Base-by-base conservation (phyloP, 2,797 vertebrate species). In the Leucoraja ocellata region DNA sequence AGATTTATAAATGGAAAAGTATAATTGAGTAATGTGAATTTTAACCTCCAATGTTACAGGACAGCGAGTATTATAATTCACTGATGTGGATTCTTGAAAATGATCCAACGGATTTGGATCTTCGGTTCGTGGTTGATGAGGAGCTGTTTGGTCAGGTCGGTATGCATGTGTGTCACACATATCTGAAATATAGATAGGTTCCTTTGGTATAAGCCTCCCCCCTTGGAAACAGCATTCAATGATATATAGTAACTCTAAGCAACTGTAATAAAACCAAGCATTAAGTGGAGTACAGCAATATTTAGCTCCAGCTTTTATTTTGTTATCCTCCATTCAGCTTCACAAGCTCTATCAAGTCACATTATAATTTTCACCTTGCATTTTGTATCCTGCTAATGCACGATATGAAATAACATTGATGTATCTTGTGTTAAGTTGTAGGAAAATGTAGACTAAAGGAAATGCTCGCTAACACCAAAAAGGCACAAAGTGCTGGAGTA, bases 51-150 rank as follows among this genome's bases (percentile, higher is more conserved):
- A 58, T 92, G 23, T 74, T 94, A 93, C 94, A 99, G 99, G 99
- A 99, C 94, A 97, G 97, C 93, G 99, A 99, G 94, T 99, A 99
- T 95, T 99, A 98, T 93, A 99, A 98, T 96, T 99, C 99, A 73
- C 95, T 99, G 92, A 97, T 96, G 94, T 99, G 99, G 99, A 99
- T 99, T 96, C 96, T 99, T 95, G 98, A 99, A 96, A 99, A 99
- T 36, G 98, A 99, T 94, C 99, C 99, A 1, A 94, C 97, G 63
- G 99, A 99, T 93, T 94, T 99, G 95, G 99, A 99, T 95, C 96
- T 99, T 94, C 97, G 97, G 94, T 99, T 99, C 95, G 96, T 98
- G 93, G 97, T 99, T 32, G 99, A 99, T 76, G 98, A 99, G 94
- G 98, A 99, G 91, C 97, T 99, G 68, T 99, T 99, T 96, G 99